Evolutionary conservation across 2,888 invertebrate genomes (phyloP).

Genomic region (Nudaria mundana): DNA sequence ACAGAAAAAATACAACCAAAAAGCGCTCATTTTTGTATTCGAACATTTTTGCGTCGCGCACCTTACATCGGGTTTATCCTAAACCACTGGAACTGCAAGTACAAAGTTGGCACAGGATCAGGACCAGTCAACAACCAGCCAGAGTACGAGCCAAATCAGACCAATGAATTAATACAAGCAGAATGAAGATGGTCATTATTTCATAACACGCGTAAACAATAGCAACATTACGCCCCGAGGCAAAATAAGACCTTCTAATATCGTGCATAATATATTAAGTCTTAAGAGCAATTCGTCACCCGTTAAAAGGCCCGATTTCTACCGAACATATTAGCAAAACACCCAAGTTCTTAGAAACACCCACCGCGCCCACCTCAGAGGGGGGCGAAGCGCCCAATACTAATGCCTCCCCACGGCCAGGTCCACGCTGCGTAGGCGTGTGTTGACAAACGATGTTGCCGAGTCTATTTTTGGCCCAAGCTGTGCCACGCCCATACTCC

Average conservation of each 20-base stretch:
- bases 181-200: no score
- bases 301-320: slow-evolving; percentile 31
- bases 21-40: no score
- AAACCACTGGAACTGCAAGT: no score
- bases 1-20: no score
- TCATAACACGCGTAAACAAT: no score
- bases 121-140: no score
- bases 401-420: slow-evolving; percentile 29
- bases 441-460: slow-evolving; percentile 76
- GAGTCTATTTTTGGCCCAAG: slow-evolving; percentile 64
- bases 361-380: slow-evolving; percentile 3
- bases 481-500: slow-evolving; percentile 47
- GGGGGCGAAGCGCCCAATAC: slow-evolving; percentile 15
- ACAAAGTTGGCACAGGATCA: no score
- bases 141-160: no score
- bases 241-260: slow-evolving; percentile 5
- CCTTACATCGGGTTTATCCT: no score
- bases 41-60: no score
- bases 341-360: slow-evolving; percentile 25
- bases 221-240: no score
- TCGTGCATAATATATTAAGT: slow-evolving; percentile 16
- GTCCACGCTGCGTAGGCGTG: slow-evolving; percentile 66
- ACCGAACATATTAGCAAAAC: slow-evolving; percentile 36
- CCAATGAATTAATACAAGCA: no score
- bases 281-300: slow-evolving; percentile 28